Conservation (phyloP, 35 echinoderm and acorn worm genomes). For the Patiria miniata region DNA sequence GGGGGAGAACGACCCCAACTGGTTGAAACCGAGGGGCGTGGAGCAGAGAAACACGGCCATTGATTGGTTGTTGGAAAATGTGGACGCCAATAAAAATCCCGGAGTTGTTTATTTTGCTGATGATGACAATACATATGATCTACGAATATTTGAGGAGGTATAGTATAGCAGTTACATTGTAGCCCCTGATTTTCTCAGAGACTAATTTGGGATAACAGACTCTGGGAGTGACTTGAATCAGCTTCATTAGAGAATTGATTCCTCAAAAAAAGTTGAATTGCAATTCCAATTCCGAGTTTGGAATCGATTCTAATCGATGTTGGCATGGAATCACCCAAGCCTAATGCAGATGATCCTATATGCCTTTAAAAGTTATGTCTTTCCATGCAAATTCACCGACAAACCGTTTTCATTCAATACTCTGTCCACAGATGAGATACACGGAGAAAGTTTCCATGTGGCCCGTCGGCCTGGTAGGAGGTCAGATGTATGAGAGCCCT, state of each 20-base stretch:
- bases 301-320: too few relatives aligned
- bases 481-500: conserved; percentile 88
- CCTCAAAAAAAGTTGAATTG: too few relatives aligned
- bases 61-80: conserved; percentile 81
- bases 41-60: conserved; percentile 89
- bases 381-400: too few relatives aligned
- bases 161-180: neutral
- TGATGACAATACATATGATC: conserved; percentile 97
- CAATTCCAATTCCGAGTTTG: too few relatives aligned
- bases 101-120: conserved; percentile 96
- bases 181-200: neutral
- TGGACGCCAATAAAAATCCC: conserved; percentile 28
- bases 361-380: too few relatives aligned
- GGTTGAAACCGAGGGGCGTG: conserved; percentile 87
- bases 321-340: too few relatives aligned
- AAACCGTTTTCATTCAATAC: too few relatives aligned
- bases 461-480: conserved; percentile 94
- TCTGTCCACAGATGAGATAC: conserved; percentile 70
- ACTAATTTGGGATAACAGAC: neutral
- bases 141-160: conserved; percentile 92
- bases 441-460: conserved; percentile 90
- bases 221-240: too few relatives aligned
- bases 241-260: too few relatives aligned
- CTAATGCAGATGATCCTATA: too few relatives aligned
- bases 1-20: conserved; percentile 77